A percentile compares a stretch with the other conserved stretches of the same genome.
phyloP scores from a whole-genome alignment of 2,888 invertebrate genomes.

The Pogonocherus hispidulus region DNA sequence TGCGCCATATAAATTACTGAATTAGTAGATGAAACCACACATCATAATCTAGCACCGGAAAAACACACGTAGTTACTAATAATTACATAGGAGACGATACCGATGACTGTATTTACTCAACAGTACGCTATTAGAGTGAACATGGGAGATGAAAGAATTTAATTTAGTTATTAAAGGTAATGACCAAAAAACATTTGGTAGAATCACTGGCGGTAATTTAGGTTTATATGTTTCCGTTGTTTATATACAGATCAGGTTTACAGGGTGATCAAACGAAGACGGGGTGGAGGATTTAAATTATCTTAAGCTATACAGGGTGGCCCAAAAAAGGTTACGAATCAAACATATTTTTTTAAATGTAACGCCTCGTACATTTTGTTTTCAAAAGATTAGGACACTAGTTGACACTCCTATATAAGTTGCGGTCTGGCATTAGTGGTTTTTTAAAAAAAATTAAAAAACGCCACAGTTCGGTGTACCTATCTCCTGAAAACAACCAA shows the following conservation, averaged over 20 bases:
- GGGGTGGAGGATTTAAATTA: no score
- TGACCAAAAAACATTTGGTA: background rate
- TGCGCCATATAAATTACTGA: background rate
- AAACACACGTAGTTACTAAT: background rate
- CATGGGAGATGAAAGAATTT: background rate
- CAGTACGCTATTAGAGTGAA: background rate
- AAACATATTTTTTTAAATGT: no score
- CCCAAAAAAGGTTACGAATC: no score
- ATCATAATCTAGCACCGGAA: background rate
- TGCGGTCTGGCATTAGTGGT: no score
- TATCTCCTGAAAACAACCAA: no score
- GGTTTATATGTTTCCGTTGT: background rate
- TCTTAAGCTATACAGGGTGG: no score
- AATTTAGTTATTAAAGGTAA: conserved; percentile 4
- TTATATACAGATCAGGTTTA: background rate
- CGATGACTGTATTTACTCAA: conserved; percentile 15
- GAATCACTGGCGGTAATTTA: background rate
- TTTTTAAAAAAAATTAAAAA: no score
- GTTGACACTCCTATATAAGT: no score
- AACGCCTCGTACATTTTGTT: background rate
- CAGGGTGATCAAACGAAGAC: no score
- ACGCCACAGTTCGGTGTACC: no score
- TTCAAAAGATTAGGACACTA: no score
- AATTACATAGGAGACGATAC: conserved; percentile 16
- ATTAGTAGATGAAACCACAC: background rate